Percentiles rank a stretch among this genome's conserved stretches.
Conservation (phyloP, 2,888 invertebrate genomes). For the Mythimna lalbum region DNA sequence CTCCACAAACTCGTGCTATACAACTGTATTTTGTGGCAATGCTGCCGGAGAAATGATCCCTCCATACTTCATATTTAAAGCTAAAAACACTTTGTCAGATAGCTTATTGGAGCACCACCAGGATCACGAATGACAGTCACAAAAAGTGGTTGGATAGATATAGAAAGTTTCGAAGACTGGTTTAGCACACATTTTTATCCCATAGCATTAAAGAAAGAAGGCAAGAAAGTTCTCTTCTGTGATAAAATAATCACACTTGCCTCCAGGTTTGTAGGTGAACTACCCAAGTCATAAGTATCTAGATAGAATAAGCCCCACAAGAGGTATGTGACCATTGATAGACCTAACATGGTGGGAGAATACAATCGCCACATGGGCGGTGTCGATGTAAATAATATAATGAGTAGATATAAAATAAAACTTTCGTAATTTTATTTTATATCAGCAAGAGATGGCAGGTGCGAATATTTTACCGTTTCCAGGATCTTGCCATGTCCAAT, state of each 20-base stretch:
- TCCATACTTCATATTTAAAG: too few relatives aligned
- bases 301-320: conserved; percentile 16
- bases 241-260: conserved; percentile 19
- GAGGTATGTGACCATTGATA: conserved; percentile 14
- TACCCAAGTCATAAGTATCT: conserved; percentile 17
- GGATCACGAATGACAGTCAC: too few relatives aligned
- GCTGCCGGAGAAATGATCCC: too few relatives aligned
- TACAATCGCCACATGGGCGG: conserved; percentile 16
- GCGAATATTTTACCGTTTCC: conserved; percentile 21
- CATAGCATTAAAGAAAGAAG: too few relatives aligned
- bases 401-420: conserved; percentile 24
- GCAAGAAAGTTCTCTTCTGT: background rate
- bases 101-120: too few relatives aligned
- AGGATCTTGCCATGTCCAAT: conserved; percentile 19
- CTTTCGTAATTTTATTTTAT: too few relatives aligned
- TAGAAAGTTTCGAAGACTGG: too few relatives aligned
- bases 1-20: too few relatives aligned
- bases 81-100: too few relatives aligned
- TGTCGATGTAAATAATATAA: conserved; percentile 16
- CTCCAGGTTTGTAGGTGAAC: conserved; percentile 18
- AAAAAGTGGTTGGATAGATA: too few relatives aligned
- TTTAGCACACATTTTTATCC: too few relatives aligned
- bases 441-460: conserved; percentile 23
- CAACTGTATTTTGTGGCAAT: too few relatives aligned
- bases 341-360: conserved; percentile 15